Evolutionary conservation across 2,113 vertebrate genomes (phyloP), one percentile per base, ranked within the genome.

Genomic region (Heterotilapia buettikoferi): DNA sequence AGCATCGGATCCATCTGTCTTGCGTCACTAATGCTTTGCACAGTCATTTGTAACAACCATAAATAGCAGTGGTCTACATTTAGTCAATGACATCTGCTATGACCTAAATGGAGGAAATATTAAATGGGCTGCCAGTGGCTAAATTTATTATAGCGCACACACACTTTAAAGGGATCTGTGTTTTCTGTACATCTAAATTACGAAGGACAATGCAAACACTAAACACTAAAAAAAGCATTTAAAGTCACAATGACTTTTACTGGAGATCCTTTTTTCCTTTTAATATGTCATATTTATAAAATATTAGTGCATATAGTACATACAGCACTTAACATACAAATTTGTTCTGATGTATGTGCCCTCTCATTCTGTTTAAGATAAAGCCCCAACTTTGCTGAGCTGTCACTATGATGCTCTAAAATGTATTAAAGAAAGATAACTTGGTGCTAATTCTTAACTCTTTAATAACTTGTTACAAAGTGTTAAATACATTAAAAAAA

Each of bases 1-100:
- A 86, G 81, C 83, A 61, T 84, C 78, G 43, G 21, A 88, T 87
- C 89, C 85, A 90, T 92, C 84, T 89, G 79, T 89, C 84, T 83
- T 90, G 78, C 82, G 45, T 91, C 91, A 93, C 56, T 85, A 63
- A 82, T 68, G 82, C 87, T 94, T 90, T 93, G 92, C 87, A 80
- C 90, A 92, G 92, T 94, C 92, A 92, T 95, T 94, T 93, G 86
- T 93, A 91, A 90, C 80, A 78, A 90, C 90, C 91, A 73, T 92
- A 94, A 93, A 95, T 93, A 95, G 89, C 92, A 87, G 88, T 94
- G 92, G 89, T 94, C 92, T 90, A 94, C 93, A 94, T 92, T 94
- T 90, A 93, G 92, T 91, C 92, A 90, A 83, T 94, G 94, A 94
- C 92, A 93, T 94, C 82, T 91, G 89, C 88, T 84, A 83, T 89